These are phyloP conservation scores for Melanotaenia trifasciata DNA, from an alignment of 2,797 vertebrate species.

Conservation along the genomic window DNA sequence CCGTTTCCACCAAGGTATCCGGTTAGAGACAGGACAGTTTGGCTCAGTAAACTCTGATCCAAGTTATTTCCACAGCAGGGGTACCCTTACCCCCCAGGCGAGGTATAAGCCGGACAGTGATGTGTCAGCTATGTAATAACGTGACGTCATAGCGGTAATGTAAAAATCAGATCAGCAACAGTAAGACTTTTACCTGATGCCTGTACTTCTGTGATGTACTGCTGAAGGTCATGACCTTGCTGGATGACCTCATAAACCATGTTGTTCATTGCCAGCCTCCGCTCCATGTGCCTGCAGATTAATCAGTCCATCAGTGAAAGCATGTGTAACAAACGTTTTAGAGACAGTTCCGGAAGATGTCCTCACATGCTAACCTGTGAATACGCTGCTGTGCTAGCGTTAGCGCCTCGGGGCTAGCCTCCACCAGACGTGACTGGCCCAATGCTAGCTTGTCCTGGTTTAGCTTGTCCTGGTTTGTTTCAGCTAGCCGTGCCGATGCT, in stretches of 20 bases:
- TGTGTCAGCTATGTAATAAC: too few relatives aligned
- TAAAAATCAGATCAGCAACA: not conserved
- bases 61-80: too few relatives aligned
- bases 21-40: too few relatives aligned
- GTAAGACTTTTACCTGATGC: constrained; percentile 87
- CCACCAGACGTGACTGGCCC: constrained; percentile 86
- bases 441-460: constrained; percentile 90
- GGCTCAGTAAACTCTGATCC: too few relatives aligned
- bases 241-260: constrained; percentile 98
- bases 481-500: constrained; percentile 83
- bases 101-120: too few relatives aligned
- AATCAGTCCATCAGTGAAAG: constrained; percentile 1
- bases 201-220: constrained; percentile 96
- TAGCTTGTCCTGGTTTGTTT: constrained; percentile 87
- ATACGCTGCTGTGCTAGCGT: constrained; percentile 94
- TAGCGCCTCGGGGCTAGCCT: constrained; percentile 88
- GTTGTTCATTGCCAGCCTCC: constrained; percentile 95
- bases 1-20: too few relatives aligned
- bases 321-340: not conserved
- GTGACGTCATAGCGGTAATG: not conserved
- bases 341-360: not conserved
- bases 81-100: too few relatives aligned
- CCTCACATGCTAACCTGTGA: constrained; percentile 77
- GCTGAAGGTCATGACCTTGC: constrained; percentile 96
- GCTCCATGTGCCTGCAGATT: constrained; percentile 88